These are phyloP conservation scores for Poeciliopsis prolifica DNA, from an alignment of 2,113 vertebrate species.

Conservation along the genomic window DNA sequence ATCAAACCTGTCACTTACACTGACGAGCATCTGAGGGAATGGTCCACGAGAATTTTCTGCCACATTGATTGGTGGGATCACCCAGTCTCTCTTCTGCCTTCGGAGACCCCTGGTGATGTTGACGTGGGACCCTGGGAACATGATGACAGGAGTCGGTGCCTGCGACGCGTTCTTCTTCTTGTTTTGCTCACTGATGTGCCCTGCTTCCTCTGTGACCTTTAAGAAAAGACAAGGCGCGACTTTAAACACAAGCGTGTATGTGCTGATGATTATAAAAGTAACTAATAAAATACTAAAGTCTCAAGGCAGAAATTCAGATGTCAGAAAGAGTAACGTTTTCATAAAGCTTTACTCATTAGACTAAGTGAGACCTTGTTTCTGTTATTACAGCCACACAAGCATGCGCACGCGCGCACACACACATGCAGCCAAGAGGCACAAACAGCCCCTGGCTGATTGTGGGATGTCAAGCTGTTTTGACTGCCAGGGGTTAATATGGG, in stretches of 20 bases:
- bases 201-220: conserved; percentile 60
- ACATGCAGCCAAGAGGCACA: neutral
- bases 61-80: conserved; percentile 97
- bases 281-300: neutral
- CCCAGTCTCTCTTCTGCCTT: conserved; percentile 95
- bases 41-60: conserved; percentile 95
- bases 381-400: neutral
- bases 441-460: neutral
- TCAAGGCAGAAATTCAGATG: conserved; percentile 10
- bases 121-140: conserved; percentile 79
- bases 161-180: conserved; percentile 47
- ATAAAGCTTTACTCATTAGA: neutral
- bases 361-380: neutral
- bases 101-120: conserved; percentile 79
- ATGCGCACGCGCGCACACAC: too few species aligned
- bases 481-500: neutral
- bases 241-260: conserved; percentile 13
- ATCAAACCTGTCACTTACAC: conserved; percentile 83
- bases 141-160: conserved; percentile 75
- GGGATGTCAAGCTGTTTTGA: neutral
- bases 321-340: neutral
- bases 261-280: conserved; percentile 11
- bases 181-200: conserved; percentile 40
- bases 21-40: conserved; percentile 95
- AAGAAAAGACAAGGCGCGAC: conserved; percentile 37